These are phyloP conservation scores for Drosophila kurseongensis DNA, from an alignment of 1,140 invertebrate genomes.

Conservation along the genomic window DNA sequence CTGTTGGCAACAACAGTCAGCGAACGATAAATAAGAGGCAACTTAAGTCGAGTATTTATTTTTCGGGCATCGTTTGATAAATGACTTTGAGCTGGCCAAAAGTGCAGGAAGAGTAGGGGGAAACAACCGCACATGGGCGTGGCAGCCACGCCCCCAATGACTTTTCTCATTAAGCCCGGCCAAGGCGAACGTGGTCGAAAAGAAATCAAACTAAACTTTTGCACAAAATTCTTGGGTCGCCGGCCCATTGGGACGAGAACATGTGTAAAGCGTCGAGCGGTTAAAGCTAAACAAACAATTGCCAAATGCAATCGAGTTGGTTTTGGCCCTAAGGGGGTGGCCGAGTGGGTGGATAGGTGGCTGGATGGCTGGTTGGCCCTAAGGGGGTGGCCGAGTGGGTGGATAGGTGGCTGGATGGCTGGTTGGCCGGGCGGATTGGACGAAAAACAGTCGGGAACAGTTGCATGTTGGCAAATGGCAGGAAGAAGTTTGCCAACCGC, in stretches of 20 bases:
- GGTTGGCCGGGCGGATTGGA: not conserved
- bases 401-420: not conserved
- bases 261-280: slow-evolving; percentile 68
- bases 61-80: slow-evolving; percentile 66
- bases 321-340: not conserved
- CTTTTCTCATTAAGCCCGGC: slow-evolving; percentile 74
- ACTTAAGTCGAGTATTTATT: slow-evolving; percentile 66
- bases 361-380: no score
- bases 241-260: slow-evolving; percentile 30
- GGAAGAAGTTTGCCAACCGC: slow-evolving; percentile 73
- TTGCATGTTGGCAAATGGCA: slow-evolving; percentile 70
- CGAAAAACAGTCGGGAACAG: slow-evolving; percentile 41
- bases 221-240: slow-evolving; percentile 40
- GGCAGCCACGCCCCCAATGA: slow-evolving; percentile 55
- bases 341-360: not conserved
- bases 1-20: slow-evolving; percentile 39
- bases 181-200: slow-evolving; percentile 61
- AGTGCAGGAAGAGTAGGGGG: slow-evolving; percentile 5
- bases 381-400: not conserved
- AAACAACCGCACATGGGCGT: slow-evolving; percentile 47
- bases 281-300: slow-evolving; percentile 79
- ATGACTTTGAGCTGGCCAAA: slow-evolving; percentile 63
- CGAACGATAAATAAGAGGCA: slow-evolving; percentile 68
- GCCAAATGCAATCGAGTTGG: slow-evolving; percentile 60
- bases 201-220: slow-evolving; percentile 69